phyloP scores from a whole-genome alignment of 2,113 vertebrate genomes.

The Ictalurus punctatus region DNA sequence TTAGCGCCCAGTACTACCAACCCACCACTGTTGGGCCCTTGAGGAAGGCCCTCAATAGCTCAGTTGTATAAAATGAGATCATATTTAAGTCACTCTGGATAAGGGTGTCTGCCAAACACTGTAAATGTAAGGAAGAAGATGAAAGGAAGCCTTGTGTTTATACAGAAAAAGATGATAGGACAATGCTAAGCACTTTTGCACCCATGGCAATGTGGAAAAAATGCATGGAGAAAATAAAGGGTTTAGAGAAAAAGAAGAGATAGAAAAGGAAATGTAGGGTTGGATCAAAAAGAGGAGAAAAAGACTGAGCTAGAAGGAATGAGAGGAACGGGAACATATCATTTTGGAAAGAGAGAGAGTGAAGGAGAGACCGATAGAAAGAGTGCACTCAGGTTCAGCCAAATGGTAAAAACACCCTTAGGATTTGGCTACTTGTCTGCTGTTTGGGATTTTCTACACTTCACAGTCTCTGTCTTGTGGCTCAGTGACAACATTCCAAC shows the following conservation, averaged over 20 bases:
- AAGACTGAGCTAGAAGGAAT: background rate
- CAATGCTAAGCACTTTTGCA: background rate
- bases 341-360: background rate
- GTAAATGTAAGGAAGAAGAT: background rate
- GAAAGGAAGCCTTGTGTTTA: background rate
- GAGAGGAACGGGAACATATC: background rate
- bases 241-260: background rate
- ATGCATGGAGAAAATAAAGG: background rate
- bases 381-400: background rate
- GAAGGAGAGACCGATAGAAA: background rate
- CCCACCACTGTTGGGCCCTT: no score
- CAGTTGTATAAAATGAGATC: no score
- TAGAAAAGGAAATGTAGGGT: background rate
- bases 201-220: background rate
- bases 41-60: no score
- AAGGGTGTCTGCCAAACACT: no score
- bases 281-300: background rate
- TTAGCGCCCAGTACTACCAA: no score
- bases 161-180: constrained; percentile 14
- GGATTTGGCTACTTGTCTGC: background rate
- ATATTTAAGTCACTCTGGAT: no score
- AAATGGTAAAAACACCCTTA: background rate
- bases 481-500: background rate
- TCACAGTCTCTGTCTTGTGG: background rate
- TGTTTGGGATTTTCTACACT: background rate